These are phyloP conservation scores for Pseudomyrmex gracilis DNA, from an alignment of 1,140 invertebrate genomes.

Conservation along the genomic window DNA sequence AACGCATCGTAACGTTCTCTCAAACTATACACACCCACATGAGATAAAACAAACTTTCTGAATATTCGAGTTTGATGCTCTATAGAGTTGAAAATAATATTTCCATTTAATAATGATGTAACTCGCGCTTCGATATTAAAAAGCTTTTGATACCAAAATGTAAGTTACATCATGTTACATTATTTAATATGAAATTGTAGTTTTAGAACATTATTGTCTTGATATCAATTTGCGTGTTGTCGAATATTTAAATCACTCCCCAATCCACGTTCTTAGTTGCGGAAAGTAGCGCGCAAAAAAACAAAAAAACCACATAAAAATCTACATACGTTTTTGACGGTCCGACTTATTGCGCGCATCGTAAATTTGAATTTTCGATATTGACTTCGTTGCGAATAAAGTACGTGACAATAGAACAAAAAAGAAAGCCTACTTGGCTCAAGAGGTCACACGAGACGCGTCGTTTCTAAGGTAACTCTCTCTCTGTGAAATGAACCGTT, in stretches of 20 bases:
- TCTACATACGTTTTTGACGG: slow-evolving; percentile 10
- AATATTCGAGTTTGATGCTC: background rate
- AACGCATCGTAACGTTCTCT: too few relatives aligned
- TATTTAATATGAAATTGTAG: too few relatives aligned
- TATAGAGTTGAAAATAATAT: background rate
- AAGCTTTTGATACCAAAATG: too few relatives aligned
- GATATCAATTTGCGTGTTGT: too few relatives aligned
- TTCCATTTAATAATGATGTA: background rate
- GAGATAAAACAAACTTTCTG: background rate
- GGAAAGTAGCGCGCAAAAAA: background rate
- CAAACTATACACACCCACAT: too few relatives aligned
- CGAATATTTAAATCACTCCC: too few relatives aligned
- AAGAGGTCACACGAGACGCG: slow-evolving; percentile 45
- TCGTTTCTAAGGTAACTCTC: slow-evolving; percentile 40
- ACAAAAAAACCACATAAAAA: background rate
- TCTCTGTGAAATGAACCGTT: slow-evolving; percentile 27
- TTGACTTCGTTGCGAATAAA: slow-evolving; percentile 38
- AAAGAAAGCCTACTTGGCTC: slow-evolving; percentile 1
- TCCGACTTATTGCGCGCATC: background rate
- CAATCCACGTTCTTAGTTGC: too few relatives aligned
- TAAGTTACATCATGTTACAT: too few relatives aligned
- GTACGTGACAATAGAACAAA: background rate
- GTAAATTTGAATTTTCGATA: slow-evolving; percentile 37
- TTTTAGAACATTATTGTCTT: too few relatives aligned
- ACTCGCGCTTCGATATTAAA: too few relatives aligned